A percentile compares a stretch with the other conserved stretches of the same genome.
Evolutionary conservation across 2,113 vertebrate genomes (phyloP).

Genomic region (Cyprinus carpio): DNA sequence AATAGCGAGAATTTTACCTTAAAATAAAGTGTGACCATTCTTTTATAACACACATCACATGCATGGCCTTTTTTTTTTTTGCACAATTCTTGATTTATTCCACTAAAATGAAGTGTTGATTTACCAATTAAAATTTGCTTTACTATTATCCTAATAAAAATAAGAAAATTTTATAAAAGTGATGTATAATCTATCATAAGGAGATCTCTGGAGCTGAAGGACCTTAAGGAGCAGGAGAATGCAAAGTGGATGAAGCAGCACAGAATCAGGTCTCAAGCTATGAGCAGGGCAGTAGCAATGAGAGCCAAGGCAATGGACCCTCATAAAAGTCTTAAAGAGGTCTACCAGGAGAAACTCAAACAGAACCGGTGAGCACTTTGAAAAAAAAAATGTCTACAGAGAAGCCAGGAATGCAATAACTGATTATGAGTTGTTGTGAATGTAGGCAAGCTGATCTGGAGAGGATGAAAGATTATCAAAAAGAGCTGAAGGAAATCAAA

Average conservation of each 20-base stretch:
- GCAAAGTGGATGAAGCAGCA: conserved; percentile 80
- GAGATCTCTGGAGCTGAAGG: conserved; percentile 80
- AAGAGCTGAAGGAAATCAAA: conserved; percentile 87
- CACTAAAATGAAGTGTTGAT: not conserved
- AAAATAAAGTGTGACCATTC: too few species aligned
- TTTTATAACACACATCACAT: too few species aligned
- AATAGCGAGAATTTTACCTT: too few species aligned
- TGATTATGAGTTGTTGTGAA: conserved; percentile 51
- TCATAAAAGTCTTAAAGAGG: conserved; percentile 85
- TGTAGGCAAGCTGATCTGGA: conserved; percentile 84
- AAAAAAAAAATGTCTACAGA: not conserved
- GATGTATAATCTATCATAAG: conserved; percentile 64
- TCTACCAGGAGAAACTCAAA: conserved; percentile 79
- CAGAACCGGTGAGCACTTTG: conserved; percentile 78
- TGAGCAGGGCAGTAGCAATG: conserved; percentile 78
- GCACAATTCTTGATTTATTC: not conserved
- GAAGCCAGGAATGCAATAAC: not conserved
- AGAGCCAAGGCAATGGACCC: conserved; percentile 90
- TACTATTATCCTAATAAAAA: not conserved
- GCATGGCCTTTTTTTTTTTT: too few species aligned
- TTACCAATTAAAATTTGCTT: not conserved
- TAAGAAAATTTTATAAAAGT: too few species aligned
- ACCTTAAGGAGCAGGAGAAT: conserved; percentile 75
- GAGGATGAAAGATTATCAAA: conserved; percentile 85
- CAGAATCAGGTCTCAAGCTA: conserved; percentile 78